Base-by-base conservation (phyloP, 2,113 vertebrate genomes). In the Daboia siamensis region DNA sequence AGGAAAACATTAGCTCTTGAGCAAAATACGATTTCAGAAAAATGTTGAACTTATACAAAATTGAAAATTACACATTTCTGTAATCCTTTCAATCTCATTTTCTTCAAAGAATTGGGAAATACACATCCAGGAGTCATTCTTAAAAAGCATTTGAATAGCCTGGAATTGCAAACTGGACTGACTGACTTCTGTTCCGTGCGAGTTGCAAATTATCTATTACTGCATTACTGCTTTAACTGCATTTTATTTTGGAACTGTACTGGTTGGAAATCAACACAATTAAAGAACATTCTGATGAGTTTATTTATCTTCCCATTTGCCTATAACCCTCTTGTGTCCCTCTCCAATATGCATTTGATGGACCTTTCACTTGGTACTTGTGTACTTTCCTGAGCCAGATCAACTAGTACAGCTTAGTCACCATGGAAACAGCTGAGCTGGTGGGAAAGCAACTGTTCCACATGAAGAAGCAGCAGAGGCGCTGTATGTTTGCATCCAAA, bases 211-310 rank as follows among this genome's bases (percentile, higher is more conserved):
- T 91, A 46, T 86, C 93, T 87, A 46, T 91, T 89, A 51, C 57
- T 1, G 9, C 54, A n/a, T 61, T 80, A 24, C 56, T n/a, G 5
- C 29, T 95, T 54, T 92, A 4, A n/a, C 59, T n/a, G 5, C n/a
- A 95, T 54, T 92, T 3, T 57, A 52, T 88, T 95, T 93, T 96
- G 89, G 95, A 95, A 96, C 96, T 91, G 89, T 59, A 88, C 8
- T 64, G 21, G 29, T 69, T 92, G 64, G 74, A 96, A 96, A 92
- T 61, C 74, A 13, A 93, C 87, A 89, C 6, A 57, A 51, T 21
- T 90, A 61, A 10, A 92, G n/a, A 69, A 55, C 80, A 91, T 93
- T 94, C 52, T 91, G 94, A 57, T 51, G 84, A 94, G n/a, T 44
- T 57, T 85, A 55, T 44, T 64, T 52, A 5, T 90, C 23, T 39